Base-by-base conservation (phyloP, 2,888 invertebrate genomes). In the Pollenia amentaria region DNA sequence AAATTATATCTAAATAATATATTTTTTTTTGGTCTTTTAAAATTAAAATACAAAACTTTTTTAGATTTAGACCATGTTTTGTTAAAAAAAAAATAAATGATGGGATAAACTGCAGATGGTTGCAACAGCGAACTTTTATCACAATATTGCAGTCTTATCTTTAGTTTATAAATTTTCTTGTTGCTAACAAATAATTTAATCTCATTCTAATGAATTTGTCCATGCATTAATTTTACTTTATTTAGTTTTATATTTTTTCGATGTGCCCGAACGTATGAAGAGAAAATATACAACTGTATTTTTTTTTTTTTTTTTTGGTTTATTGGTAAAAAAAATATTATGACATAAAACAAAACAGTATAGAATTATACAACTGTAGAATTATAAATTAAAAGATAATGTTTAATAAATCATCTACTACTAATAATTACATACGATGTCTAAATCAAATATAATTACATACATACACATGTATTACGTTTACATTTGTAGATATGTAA, bases 341-440 rank as follows among this genome's bases (percentile, higher is more conserved):
- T 6, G 10, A 76, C 6, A 44, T 18, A 48, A 69, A 46, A 78
- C 11, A 46, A 77, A 48, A 53, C 16, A 53, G 42, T 29, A 44
- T 29, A 44, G 65, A 65, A 67, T 51, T n/a, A 60, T 16, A 69
- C 69, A 69, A 78, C 78, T 69, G 78, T 60, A 78, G 67, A 60
- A 69, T 69, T 57, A 46, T 46, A 57, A 21, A 67, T 67, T 18
- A 46, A 42, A 16, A 16, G 16, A 65, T 65, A 65, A 48, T 38
- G 51, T 18, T 76, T 42, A n/a, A 76, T 57, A 70, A 70, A 70
- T 53, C 53, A 18, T 46, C 14, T 46, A 65, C 29, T 29, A 29
- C 29, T 29, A 29, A 0, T 29, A 29, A 29, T 29, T 29, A 29
- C 29, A 29, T 29, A 29, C 29, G 29, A 29, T 29, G 29, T 29